These are phyloP conservation scores for Terrapene triunguis DNA, from an alignment of 2,113 vertebrate genomes.

Conservation along the genomic window DNA sequence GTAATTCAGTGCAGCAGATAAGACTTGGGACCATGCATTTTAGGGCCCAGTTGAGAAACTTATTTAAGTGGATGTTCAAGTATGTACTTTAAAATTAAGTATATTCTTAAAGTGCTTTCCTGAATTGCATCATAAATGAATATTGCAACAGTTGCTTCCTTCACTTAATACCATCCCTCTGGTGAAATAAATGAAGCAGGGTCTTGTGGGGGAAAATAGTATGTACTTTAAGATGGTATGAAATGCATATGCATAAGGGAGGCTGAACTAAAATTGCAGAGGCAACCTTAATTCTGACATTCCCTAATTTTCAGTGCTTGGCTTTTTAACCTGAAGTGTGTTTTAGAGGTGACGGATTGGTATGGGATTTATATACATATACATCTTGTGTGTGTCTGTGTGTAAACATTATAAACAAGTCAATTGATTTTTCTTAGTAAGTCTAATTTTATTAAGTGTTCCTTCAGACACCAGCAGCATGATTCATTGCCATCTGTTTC, in stretches of 20 bases:
- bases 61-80: background rate
- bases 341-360: background rate
- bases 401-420: background rate
- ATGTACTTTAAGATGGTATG: background rate
- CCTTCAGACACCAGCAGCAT: background rate
- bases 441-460: conserved; percentile 32
- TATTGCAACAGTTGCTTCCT: background rate
- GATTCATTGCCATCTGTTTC: conserved; percentile 49
- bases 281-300: background rate
- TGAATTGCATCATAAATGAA: background rate
- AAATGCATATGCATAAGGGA: background rate
- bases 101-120: background rate
- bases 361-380: background rate
- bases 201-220: background rate
- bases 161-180: background rate
- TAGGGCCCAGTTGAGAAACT: background rate
- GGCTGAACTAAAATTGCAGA: background rate
- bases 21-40: background rate
- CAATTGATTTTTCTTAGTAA: conserved; percentile 23
- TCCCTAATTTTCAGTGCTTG: background rate
- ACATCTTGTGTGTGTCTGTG: background rate
- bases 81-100: background rate
- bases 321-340: background rate
- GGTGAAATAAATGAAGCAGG: background rate
- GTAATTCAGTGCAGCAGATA: background rate